These are phyloP conservation scores for Cinara cedri DNA, from an alignment of 2,888 invertebrate genomes.

Conservation along the genomic window DNA sequence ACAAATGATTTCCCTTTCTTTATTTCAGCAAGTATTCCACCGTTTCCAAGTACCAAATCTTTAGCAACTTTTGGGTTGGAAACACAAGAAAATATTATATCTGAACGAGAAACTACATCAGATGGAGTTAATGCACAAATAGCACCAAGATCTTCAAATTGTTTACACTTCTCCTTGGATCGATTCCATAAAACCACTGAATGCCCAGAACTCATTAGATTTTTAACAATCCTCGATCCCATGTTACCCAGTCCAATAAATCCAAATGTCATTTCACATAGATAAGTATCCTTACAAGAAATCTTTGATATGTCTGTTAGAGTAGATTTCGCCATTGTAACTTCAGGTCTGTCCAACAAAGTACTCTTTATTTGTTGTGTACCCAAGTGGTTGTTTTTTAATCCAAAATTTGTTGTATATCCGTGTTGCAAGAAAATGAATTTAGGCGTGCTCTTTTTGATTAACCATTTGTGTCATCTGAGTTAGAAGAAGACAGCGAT, in stretches of 20 bases:
- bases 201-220: conserved; percentile 91
- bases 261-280: conserved; percentile 87
- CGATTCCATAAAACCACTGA: conserved; percentile 94
- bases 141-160: conserved; percentile 86
- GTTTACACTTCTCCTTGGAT: conserved; percentile 84
- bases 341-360: conserved; percentile 46
- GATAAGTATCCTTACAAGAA: conserved; percentile 82
- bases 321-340: conserved; percentile 68
- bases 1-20: conserved; percentile 84
- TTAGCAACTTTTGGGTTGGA: conserved; percentile 92
- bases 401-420: conserved; percentile 34
- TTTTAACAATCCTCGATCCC: conserved; percentile 94
- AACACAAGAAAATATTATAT: conserved; percentile 94
- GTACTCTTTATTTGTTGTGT: conserved; percentile 25
- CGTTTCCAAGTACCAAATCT: conserved; percentile 95
- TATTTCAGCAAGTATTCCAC: conserved; percentile 86
- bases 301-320: conserved; percentile 78
- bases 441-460: conserved; percentile 24
- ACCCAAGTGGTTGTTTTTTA: conserved; percentile 16
- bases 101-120: conserved; percentile 88
- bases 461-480: conserved; percentile 1
- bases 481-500: background rate
- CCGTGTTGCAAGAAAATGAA: background rate
- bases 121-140: conserved; percentile 85
- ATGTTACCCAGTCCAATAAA: conserved; percentile 95